Evolutionary conservation across 2,113 vertebrate species (phyloP), one percentile per base, ranked within the genome.

Genomic region (Plecotus auritus): DNA sequence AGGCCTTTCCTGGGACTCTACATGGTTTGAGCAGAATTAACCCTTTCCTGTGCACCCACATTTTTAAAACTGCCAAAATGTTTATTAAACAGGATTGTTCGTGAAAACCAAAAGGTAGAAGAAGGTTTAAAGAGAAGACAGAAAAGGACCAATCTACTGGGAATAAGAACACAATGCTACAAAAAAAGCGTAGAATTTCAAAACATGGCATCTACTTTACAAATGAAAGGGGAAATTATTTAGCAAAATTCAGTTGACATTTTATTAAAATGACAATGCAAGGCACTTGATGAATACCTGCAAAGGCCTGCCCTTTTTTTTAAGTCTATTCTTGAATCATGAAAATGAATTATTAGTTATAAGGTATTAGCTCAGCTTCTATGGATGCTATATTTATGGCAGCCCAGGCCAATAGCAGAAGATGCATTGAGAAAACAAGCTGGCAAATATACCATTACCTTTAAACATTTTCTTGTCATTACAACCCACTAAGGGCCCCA

Each of bases 331-430:
- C 28, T 37, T 42, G 30, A 85, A 59, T 40, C 30, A 73, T 88
- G n/a, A 10, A 5, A 64, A 23, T 7, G 22, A 42, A 80, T 95
- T 0, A 0, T 83, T 4, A 95, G 23, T 28, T 6, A 0, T 73
- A 95, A 91, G 89, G 26, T 47, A 26, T 23, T 59, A 0, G 85
- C 90, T 95, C 67, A 69, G 32, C 56, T 95, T 47, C 82, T 30
- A 26, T 89, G 81, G 14, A 69, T 95, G 1, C 37, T 81, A n/a
- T 76, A 26, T 49, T 84, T 11, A 51, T 81, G 6, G 61, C 1
- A 59, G 13, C 8, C 0, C 59, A 77, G 32, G 18, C 26, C 74
- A 91, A 69, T 37, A 17, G 23, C 4, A 92, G 10, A 96, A 94
- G 18, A 72, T 20, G 1, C 35, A 67, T 14, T 78, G 30, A 66